These are phyloP conservation scores for Stenichneumon culpator DNA, from an alignment of 2,888 invertebrate genomes.

Conservation along the genomic window DNA sequence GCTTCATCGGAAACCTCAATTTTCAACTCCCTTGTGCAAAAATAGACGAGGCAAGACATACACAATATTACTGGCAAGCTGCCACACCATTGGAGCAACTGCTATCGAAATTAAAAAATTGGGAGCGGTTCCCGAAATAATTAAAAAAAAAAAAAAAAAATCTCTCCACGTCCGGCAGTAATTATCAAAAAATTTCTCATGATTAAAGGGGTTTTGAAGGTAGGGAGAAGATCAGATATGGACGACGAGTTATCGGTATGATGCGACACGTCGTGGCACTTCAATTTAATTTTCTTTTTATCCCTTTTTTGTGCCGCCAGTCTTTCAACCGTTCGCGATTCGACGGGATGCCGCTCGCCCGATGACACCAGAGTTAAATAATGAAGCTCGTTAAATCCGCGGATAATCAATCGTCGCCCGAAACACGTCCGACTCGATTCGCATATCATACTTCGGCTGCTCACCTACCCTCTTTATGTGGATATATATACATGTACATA, in stretches of 20 bases:
- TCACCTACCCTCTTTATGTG: background rate
- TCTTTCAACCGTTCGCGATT: conserved; percentile 29
- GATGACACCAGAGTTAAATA: conserved; percentile 59
- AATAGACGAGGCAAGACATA: background rate
- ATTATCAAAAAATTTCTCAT: conserved; percentile 2
- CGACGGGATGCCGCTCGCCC: conserved; percentile 16
- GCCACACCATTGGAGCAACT: background rate
- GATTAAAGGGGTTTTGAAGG: conserved; percentile 9
- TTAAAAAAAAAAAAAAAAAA: background rate
- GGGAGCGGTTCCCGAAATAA: background rate
- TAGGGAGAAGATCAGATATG: conserved; percentile 4
- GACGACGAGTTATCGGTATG: conserved; percentile 29
- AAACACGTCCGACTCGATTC: conserved; percentile 56
- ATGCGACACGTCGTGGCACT: conserved; percentile 16
- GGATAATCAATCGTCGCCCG: conserved; percentile 63
- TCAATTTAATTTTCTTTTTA: background rate
- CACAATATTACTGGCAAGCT: background rate
- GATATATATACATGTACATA: conserved; percentile 23
- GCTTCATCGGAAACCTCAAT: background rate
- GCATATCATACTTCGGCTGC: conserved; percentile 46
- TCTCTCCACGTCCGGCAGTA: background rate
- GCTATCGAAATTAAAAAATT: background rate
- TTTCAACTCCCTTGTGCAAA: background rate
- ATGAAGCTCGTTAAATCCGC: conserved; percentile 62
- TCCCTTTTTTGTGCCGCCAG: conserved; percentile 22